phyloP scores from a whole-genome alignment of 2,888 invertebrate species.

The Yponomeuta malinellus region DNA sequence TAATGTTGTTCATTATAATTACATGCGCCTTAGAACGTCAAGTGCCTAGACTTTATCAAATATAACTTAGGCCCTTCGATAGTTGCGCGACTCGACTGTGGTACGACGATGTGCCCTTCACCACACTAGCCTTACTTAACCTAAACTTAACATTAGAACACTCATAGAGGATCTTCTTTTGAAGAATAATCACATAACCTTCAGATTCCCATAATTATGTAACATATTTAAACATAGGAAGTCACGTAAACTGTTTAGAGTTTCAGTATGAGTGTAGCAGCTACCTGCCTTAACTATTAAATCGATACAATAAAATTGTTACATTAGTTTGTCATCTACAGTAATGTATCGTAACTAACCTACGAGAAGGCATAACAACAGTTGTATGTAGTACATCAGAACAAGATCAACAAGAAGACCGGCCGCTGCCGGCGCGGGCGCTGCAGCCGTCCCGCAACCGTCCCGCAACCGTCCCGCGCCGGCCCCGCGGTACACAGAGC shows the following conservation, averaged over 20 bases:
- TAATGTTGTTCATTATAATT: background rate
- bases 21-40: background rate
- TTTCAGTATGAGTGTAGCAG: background rate
- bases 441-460: background rate
- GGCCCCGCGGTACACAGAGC: background rate
- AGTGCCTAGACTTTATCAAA: background rate
- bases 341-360: constrained; percentile 23
- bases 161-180: background rate
- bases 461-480: background rate
- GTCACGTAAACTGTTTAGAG: background rate
- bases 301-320: constrained; percentile 15
- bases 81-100: background rate
- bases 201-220: background rate
- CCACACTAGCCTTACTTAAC: background rate
- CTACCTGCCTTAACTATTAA: background rate
- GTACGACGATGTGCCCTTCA: background rate
- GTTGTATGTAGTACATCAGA: constrained; percentile 6
- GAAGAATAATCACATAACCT: constrained; percentile 10
- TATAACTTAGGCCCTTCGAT: background rate
- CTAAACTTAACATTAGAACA: background rate
- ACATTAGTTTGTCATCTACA: constrained; percentile 13
- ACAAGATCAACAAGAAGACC: background rate
- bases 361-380: constrained; percentile 42
- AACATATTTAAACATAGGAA: background rate
- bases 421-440: background rate